Evolutionary conservation across 2,888 invertebrate species (phyloP).

Genomic region (Hirtodrosophila confusa): DNA sequence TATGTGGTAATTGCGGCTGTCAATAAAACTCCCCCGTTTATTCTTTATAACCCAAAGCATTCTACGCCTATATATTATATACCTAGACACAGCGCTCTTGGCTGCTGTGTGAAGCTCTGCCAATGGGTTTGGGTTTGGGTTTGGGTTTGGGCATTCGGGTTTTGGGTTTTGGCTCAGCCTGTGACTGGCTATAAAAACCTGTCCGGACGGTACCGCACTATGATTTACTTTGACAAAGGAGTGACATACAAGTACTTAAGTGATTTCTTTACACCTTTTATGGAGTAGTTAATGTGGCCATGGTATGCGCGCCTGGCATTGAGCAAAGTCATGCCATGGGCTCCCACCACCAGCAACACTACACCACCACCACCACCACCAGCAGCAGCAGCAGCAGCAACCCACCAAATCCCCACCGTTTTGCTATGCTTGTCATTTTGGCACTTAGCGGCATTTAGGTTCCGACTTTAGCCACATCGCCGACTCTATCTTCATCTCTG

Average conservation of each 20-base stretch:
- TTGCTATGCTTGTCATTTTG: conserved; percentile 69
- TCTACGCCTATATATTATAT: conserved; percentile 72
- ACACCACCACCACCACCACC: conserved; percentile 8
- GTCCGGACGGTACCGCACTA: conserved; percentile 60
- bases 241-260: conserved; percentile 80
- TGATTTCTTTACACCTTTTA: conserved; percentile 80
- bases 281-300: conserved; percentile 78
- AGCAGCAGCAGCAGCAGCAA: conserved; percentile 23
- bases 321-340: conserved; percentile 69
- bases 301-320: conserved; percentile 73
- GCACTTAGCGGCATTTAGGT: conserved; percentile 77
- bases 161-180: conserved; percentile 25
- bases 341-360: conserved; percentile 17
- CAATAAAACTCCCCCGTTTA: conserved; percentile 83
- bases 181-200: conserved; percentile 58
- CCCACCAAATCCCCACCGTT: conserved; percentile 49
- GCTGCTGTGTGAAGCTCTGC: conserved; percentile 28
- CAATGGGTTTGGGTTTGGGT: conserved; percentile 8
- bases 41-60: conserved; percentile 77
- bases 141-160: conserved; percentile 15
- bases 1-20: conserved; percentile 83
- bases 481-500: conserved; percentile 18
- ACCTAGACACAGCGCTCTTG: conserved; percentile 8
- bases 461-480: conserved; percentile 41
- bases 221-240: conserved; percentile 80